Percentiles rank a stretch among this genome's conserved stretches.
Conservation (phyloP, 1,140 invertebrate genomes). For the Dolichoris vasculosae region DNA sequence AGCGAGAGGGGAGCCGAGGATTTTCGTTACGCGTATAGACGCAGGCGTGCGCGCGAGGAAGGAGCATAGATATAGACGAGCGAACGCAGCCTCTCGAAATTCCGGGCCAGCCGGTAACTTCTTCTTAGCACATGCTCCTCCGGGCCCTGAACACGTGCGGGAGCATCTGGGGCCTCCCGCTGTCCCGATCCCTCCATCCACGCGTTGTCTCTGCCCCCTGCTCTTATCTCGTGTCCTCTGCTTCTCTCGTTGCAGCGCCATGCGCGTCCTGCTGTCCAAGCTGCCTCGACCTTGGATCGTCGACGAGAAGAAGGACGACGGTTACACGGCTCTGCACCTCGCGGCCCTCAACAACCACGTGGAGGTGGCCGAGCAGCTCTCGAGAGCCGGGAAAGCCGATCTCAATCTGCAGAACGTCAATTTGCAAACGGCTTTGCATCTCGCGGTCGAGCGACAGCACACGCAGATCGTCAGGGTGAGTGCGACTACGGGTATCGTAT, state of each 20-base stretch:
- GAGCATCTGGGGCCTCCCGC: constrained; percentile 15
- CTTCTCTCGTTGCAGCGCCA: constrained; percentile 81
- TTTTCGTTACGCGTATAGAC: not conserved
- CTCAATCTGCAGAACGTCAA: constrained; percentile 96
- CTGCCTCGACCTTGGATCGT: constrained; percentile 96
- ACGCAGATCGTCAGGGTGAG: constrained; percentile 92
- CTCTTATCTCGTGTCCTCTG: not conserved
- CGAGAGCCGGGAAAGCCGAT: constrained; percentile 90
- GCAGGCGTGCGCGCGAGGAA: not conserved
- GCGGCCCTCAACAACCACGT: constrained; percentile 98
- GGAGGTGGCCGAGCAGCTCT: constrained; percentile 94
- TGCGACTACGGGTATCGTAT: too few species aligned
- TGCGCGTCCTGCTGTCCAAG: constrained; percentile 94
- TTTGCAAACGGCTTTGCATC: constrained; percentile 95
- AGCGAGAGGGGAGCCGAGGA: not conserved
- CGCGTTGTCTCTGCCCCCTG: not conserved
- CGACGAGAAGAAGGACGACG: constrained; percentile 98
- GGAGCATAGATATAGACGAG: not conserved
- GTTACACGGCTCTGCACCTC: constrained; percentile 96
- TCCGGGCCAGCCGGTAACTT: too few species aligned
- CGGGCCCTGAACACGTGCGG: constrained; percentile 16
- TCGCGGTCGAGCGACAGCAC: constrained; percentile 96
- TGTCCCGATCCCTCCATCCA: not conserved
- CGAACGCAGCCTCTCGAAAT: not conserved
- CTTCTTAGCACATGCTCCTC: not conserved